These are phyloP conservation scores for Pipistrellus pygmaeus DNA, from an alignment of 2,797 vertebrate species.

Conservation along the genomic window DNA sequence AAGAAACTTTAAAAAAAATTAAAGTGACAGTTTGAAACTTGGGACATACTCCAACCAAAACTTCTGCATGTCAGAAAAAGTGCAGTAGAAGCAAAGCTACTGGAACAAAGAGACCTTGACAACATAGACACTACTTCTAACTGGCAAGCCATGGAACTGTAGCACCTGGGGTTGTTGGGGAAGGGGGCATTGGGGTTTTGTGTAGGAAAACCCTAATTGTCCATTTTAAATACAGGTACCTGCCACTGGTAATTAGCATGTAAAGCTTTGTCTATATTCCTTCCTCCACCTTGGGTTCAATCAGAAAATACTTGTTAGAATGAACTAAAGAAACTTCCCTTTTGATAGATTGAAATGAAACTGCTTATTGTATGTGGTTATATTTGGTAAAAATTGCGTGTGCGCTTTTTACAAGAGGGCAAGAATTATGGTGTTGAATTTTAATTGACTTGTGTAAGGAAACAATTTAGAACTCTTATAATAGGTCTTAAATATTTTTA, in stretches of 20 bases:
- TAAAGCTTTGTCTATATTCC: constrained; percentile 87
- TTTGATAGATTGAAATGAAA: constrained; percentile 89
- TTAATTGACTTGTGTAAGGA: constrained; percentile 89
- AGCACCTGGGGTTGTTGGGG: constrained; percentile 87
- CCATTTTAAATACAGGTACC: constrained; percentile 89
- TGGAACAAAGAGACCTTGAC: constrained; percentile 88
- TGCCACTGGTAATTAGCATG: constrained; percentile 90
- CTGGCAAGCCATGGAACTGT: constrained; percentile 89
- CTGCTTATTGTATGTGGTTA: constrained; percentile 88
- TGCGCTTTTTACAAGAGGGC: constrained; percentile 89
- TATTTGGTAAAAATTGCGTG: constrained; percentile 86
- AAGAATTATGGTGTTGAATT: constrained; percentile 89
- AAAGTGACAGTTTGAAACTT: constrained; percentile 87
- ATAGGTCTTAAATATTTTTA: constrained; percentile 88
- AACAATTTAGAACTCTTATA: constrained; percentile 88
- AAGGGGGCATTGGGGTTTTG: constrained; percentile 85
- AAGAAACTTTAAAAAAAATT: constrained; percentile 80
- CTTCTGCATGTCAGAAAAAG: constrained; percentile 88
- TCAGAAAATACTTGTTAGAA: constrained; percentile 87
- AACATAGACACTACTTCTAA: constrained; percentile 90
- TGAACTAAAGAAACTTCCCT: constrained; percentile 88
- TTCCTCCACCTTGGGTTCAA: constrained; percentile 84
- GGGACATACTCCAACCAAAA: constrained; percentile 86
- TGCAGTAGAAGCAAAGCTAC: constrained; percentile 86
- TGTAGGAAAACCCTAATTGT: constrained; percentile 88